phyloP scores from a whole-genome alignment of 2,113 vertebrate genomes.

The Setophaga kirtlandii region DNA sequence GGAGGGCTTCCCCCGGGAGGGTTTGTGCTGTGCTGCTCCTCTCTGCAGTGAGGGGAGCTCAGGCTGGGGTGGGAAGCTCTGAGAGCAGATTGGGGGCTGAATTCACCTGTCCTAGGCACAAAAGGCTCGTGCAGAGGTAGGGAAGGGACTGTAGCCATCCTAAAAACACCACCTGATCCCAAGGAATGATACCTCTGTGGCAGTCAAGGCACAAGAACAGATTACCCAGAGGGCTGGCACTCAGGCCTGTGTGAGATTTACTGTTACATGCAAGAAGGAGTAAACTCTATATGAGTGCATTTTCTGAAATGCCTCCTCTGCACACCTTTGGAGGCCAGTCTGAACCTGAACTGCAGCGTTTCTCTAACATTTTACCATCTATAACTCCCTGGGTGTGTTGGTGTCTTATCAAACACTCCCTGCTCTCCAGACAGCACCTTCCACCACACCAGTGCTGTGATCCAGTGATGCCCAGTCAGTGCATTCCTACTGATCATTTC shows the following conservation, averaged over 20 bases:
- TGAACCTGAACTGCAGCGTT: neutral
- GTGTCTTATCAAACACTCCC: accelerated
- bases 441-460: neutral
- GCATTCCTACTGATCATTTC: neutral
- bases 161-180: no score
- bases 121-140: neutral
- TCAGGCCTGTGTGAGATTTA: neutral
- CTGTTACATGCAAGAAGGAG: neutral
- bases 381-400: neutral
- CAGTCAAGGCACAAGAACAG: neutral
- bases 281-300: neutral
- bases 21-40: neutral
- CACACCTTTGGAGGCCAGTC: neutral
- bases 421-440: neutral
- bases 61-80: neutral
- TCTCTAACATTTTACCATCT: neutral
- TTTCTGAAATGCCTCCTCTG: neutral
- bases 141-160: neutral
- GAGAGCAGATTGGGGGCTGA: neutral
- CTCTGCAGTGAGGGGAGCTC: neutral
- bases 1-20: accelerated
- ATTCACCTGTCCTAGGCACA: neutral
- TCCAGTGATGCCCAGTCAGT: neutral
- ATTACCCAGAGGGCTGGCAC: neutral
- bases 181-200: no score